Base-by-base conservation (phyloP, 2,797 vertebrate genomes). In the Malurus splendens region DNA sequence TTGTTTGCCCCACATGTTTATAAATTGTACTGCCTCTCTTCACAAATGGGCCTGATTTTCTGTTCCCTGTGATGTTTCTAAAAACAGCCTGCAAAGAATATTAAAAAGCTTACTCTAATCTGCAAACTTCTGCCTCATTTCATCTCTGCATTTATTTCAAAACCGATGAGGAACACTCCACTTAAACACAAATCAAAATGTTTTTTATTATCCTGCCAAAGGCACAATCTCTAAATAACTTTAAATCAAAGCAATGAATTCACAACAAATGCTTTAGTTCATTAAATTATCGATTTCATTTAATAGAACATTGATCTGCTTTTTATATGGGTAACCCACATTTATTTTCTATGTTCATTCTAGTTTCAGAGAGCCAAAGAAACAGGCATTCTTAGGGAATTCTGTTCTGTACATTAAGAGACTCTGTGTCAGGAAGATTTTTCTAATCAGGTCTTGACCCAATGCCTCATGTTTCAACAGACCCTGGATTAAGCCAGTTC, bases 71-170 rank as follows among this genome's bases (percentile, higher is more conserved):
- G 57, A 82, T 55, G 75, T 84, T 90, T 88, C 72, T 86, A 79
- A 86, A 92, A 90, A 51, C 39, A 91, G 72, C 44, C 61, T 28
- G n/a, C 83, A 77, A 86, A 84, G 38, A 88, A 80, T 84, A 91
- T 90, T 91, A 47, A 92, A 86, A 93, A 80, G 27, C 78, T 92
- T 83, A 44, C 71, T 82, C 67, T 93, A 87, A 86, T 92, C 65
- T 71, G 39, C 7, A 59, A 78, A 45, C 45, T 86, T 76, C 47
- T 86, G 71, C 72, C 52, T 82, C 60, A 50, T 76, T 83, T 82
- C 16, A 47, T 76, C 67, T 84, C 67, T 71, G 47, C 42, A 79
- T 51, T 25, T 64, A 52, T 32, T 51, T 78, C 52, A 88, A 84
- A 90, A 84, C 32, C 6, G 3, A 59, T 1, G 7, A 82, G 27